Conservation (phyloP, 2,888 invertebrate species). For the Malacosoma neustria region DNA sequence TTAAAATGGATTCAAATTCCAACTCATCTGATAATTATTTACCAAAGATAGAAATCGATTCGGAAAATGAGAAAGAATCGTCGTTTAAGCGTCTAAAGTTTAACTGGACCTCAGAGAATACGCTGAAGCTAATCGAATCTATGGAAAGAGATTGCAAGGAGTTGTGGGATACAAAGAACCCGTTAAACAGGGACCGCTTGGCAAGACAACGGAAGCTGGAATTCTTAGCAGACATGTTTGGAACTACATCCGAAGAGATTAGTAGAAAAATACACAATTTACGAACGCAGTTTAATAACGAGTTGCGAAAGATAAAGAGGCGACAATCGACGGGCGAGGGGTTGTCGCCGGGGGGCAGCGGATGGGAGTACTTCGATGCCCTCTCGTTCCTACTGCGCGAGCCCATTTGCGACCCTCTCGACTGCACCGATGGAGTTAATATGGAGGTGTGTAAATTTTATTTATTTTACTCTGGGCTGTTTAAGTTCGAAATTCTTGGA, state of each 20-base stretch:
- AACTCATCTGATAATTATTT: conserved; percentile 42
- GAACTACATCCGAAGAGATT: conserved; percentile 52
- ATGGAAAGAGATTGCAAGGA: conserved; percentile 52
- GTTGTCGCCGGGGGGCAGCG: conserved; percentile 28
- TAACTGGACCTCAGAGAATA: conserved; percentile 49
- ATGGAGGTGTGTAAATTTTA: conserved; percentile 35
- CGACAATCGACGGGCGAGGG: conserved; percentile 25
- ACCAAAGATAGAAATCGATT: conserved; percentile 48
- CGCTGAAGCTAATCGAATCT: conserved; percentile 43
- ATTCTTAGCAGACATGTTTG: conserved; percentile 46
- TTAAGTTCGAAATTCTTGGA: too few relatives aligned
- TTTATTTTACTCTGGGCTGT: too few relatives aligned
- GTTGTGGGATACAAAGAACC: conserved; percentile 52
- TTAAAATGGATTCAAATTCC: conserved; percentile 51
- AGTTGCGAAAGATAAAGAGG: conserved; percentile 55
- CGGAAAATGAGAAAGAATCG: conserved; percentile 30
- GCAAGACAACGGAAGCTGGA: conserved; percentile 41
- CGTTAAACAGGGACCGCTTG: conserved; percentile 36
- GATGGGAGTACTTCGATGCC: conserved; percentile 63
- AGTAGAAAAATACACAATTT: conserved; percentile 58
- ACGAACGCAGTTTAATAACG: conserved; percentile 57
- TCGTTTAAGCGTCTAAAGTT: conserved; percentile 19
- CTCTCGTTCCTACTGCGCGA: conserved; percentile 45
- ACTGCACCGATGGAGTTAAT: conserved; percentile 45
- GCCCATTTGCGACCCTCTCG: conserved; percentile 34